phyloP scores from a whole-genome alignment of 2,113 vertebrate species.

The Etia nguti region DNA sequence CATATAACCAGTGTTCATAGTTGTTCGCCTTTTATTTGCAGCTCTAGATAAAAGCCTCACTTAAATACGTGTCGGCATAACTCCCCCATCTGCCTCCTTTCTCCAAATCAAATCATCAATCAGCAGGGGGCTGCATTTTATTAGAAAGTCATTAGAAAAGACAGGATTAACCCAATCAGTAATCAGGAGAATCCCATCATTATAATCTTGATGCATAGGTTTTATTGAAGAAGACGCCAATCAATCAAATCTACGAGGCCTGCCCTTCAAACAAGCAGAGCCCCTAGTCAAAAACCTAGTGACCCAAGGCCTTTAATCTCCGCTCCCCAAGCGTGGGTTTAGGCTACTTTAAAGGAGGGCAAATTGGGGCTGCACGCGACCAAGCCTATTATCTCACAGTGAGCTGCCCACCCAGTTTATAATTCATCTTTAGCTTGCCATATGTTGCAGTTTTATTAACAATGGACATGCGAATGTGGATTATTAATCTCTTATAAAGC shows the following conservation, averaged over 20 bases:
- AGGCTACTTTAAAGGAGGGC: constrained; percentile 30
- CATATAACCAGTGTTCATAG: not conserved
- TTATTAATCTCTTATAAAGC: constrained; percentile 41
- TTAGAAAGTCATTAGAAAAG: constrained; percentile 21
- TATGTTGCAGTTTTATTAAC: constrained; percentile 42
- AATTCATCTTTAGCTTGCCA: constrained; percentile 55
- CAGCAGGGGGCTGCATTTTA: constrained; percentile 7
- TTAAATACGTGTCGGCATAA: not conserved
- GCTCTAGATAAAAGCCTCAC: not conserved
- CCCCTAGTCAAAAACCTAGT: constrained; percentile 13
- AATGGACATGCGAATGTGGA: constrained; percentile 13
- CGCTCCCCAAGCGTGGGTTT: constrained; percentile 2
- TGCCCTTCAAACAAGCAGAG: not conserved
- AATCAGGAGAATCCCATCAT: constrained; percentile 45
- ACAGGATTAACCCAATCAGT: constrained; percentile 58
- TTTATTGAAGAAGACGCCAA: constrained; percentile 5
- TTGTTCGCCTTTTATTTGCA: not conserved
- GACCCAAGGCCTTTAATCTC: constrained; percentile 52
- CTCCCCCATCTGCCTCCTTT: not conserved
- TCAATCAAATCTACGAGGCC: constrained; percentile 17
- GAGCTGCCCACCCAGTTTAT: constrained; percentile 32
- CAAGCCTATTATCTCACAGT: constrained; percentile 45
- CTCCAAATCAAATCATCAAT: not conserved
- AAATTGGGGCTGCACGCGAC: constrained; percentile 13
- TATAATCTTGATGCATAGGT: constrained; percentile 24